These are phyloP conservation scores for Corbicula japonica DNA, from an alignment of 2,888 invertebrate genomes.

Conservation along the genomic window DNA sequence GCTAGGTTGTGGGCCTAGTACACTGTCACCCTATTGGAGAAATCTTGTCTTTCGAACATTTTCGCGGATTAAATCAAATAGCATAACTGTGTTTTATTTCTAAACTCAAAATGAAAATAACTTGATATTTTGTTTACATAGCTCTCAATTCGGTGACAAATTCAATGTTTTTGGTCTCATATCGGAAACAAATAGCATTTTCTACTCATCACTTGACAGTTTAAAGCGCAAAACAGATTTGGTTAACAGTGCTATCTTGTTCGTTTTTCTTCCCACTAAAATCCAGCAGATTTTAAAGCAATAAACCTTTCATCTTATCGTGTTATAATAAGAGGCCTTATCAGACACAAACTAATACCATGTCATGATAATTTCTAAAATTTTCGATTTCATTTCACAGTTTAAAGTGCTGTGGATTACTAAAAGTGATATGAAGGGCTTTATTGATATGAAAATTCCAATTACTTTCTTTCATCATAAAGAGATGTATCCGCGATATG, in stretches of 20 bases:
- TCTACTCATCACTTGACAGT: constrained; percentile 26
- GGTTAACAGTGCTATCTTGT: constrained; percentile 26
- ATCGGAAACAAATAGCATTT: constrained; percentile 35
- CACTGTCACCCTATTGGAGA: too few relatives aligned
- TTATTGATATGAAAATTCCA: constrained; percentile 43
- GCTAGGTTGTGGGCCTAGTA: too few relatives aligned
- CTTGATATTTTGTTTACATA: not conserved
- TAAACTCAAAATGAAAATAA: too few relatives aligned
- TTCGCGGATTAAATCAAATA: too few relatives aligned
- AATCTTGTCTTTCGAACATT: too few relatives aligned
- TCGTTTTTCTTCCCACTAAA: constrained; percentile 18
- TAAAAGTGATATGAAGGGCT: constrained; percentile 26
- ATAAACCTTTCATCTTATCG: constrained; percentile 12
- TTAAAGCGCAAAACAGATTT: constrained; percentile 29
- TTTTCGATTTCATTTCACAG: constrained; percentile 29
- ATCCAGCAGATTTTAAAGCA: constrained; percentile 11
- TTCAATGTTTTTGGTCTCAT: constrained; percentile 17
- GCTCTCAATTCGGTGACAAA: constrained; percentile 14
- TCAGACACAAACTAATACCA: constrained; percentile 16
- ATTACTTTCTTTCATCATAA: constrained; percentile 28
- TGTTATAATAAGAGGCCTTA: not conserved
- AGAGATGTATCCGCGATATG: constrained; percentile 17
- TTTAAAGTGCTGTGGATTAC: constrained; percentile 37
- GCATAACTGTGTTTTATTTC: too few relatives aligned
- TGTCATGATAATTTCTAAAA: constrained; percentile 27